These are phyloP conservation scores for Diabrotica balteata DNA, from an alignment of 2,888 invertebrate species.

Conservation along the genomic window DNA sequence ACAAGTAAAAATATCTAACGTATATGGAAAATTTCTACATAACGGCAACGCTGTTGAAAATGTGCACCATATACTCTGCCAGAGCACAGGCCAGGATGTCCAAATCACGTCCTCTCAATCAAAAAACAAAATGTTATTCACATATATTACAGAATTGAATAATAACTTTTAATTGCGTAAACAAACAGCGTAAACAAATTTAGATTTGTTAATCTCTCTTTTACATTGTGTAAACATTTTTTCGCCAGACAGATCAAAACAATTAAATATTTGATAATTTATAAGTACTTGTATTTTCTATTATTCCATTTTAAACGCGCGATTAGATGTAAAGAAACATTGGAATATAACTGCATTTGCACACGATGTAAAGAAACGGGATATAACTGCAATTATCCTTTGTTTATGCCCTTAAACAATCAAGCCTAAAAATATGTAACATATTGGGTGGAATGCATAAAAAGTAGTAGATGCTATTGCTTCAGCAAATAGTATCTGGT, in stretches of 20 bases:
- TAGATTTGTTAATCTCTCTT: conserved; percentile 18
- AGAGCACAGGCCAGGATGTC: not conserved
- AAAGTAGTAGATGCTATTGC: too few relatives aligned
- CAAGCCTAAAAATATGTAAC: too few relatives aligned
- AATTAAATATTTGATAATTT: conserved; percentile 16
- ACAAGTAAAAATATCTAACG: too few relatives aligned
- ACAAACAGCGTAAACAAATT: conserved; percentile 23
- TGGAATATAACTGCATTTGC: too few relatives aligned
- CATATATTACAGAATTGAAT: conserved; percentile 18
- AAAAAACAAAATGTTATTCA: conserved; percentile 22
- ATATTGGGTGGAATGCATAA: too few relatives aligned
- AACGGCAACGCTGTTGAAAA: too few relatives aligned
- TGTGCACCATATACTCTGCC: too few relatives aligned
- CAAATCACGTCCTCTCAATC: conserved; percentile 13
- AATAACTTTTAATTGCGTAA: conserved; percentile 20
- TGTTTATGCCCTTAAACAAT: too few relatives aligned
- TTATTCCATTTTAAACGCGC: not conserved
- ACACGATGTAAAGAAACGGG: too few relatives aligned
- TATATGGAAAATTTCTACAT: too few relatives aligned
- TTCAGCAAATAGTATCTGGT: too few relatives aligned
- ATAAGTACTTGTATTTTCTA: conserved; percentile 5
- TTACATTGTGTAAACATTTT: conserved; percentile 13
- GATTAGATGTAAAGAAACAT: not conserved
- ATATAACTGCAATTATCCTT: too few relatives aligned
- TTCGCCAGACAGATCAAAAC: conserved; percentile 23